phyloP scores from a whole-genome alignment of 53 echinoderm and acorn worm genomes.

The Temnopleurus reevesii region DNA sequence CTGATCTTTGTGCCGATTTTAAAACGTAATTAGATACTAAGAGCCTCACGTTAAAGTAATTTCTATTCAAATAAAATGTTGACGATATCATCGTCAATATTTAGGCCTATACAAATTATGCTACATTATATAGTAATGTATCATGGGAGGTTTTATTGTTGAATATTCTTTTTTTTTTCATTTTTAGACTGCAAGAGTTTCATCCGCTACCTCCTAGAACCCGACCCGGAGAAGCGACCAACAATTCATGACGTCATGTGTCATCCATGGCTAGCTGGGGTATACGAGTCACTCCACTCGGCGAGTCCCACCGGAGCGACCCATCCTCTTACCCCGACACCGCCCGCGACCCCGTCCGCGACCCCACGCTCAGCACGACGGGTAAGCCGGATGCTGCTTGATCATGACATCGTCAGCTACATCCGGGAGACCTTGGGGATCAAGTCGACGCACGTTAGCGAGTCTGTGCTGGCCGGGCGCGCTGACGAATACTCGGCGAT shows the following conservation, averaged over 20 bases:
- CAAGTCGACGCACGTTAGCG: conserved; percentile 77
- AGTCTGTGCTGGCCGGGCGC: conserved; percentile 75
- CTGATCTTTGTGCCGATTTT: no score
- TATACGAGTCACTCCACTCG: conserved; percentile 14
- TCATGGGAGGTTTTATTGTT: background rate
- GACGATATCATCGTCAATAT: no score
- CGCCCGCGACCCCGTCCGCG: background rate
- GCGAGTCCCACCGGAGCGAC: background rate
- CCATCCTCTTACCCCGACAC: background rate
- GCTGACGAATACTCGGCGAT: conserved; percentile 92
- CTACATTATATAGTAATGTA: no score
- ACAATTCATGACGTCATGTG: conserved; percentile 68
- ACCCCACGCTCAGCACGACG: conserved; percentile 19
- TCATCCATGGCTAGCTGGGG: conserved; percentile 76
- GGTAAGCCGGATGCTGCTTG: conserved; percentile 83
- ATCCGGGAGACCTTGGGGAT: conserved; percentile 79
- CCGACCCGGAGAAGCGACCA: conserved; percentile 79
- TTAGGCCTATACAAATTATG: no score
- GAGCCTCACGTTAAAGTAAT: no score
- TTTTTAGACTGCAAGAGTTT: conserved; percentile 86
- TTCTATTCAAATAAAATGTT: no score
- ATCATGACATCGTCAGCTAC: conserved; percentile 76
- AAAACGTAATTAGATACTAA: no score
- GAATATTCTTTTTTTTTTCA: background rate
- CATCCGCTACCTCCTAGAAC: conserved; percentile 75